Base-by-base conservation (phyloP, 2,888 invertebrate species). In the Micropterix aruncella region DNA sequence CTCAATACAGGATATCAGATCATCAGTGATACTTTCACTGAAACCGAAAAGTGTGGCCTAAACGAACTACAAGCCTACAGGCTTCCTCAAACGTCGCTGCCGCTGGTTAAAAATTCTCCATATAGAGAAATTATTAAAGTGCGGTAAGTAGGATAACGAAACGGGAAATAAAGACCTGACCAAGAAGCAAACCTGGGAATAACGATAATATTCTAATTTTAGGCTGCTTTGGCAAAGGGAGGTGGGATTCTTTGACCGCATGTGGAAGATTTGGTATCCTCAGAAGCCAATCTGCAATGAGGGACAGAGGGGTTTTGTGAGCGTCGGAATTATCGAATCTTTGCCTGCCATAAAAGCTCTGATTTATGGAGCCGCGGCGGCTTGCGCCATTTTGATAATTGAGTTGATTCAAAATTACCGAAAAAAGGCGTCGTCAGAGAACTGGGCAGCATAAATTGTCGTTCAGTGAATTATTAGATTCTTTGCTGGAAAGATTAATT, bases 181-280 rank as follows among this genome's bases (percentile, higher is more conserved):
- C 39, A 19, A 9, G 16, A 40, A 2, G n/a, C 47, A n/a, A 48
- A 43, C 14, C 18, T 40, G 18, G 39, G 46, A 36, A 16, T 46
- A 16, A 40, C 45, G 44, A 44, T 18, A 18, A 39, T 44, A 37
- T 44, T 47, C 16, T 44, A 43, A 16, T 47, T 50, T 2, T 51
- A 77, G 77, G 52, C 50, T 77, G 46, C 70, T 75, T 0, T 77
- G 76, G 74, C 75, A 74, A 54, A 71, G 75, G 37, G 78, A 78
- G 57, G 64, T 63, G 45, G 77, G 78, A 1, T 56, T 79, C 44
- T 63, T 74, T 59, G 61, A 60, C 27, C 70, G 69, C 15, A 62
- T 62, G 51, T 66, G 67, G 9, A 64, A 64, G 45, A 61, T 62
- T 46, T 78, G 78, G 77, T 60, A 76, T 57, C 69, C 70, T 15